Base-by-base conservation (phyloP, 2,888 invertebrate genomes). In the Scotopteryx bipunctaria region DNA sequence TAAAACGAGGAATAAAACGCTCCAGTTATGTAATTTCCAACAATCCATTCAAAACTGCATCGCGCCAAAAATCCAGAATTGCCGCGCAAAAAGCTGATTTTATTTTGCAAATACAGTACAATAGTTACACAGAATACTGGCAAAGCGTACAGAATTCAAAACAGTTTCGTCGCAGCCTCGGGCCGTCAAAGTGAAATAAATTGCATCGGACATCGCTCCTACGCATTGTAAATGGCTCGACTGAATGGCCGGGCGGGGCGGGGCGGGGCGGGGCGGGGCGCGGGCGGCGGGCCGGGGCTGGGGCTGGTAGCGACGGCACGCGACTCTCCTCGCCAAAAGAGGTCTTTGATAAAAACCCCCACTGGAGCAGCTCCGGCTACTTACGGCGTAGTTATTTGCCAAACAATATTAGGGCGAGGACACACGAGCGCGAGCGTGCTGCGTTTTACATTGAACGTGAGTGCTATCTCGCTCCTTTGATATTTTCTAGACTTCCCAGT, bases 351-450 rank as follows among this genome's bases (percentile, higher is more conserved):
- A 55, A 55, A 59, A 53, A 35, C 35, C 46, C 45, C 47, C 49
- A 29, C 44, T 31, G 33, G 38, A 46, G 41, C 36, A 32, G 51
- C 32, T 41, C 29, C 33, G 40, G 45, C 49, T 54, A 45, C 60
- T 57, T 57, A 47, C 50, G 32, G 45, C 51, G 54, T 53, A 58
- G 44, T 47, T 58, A 63, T 58, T 58, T 58, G 63, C 15, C 59
- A 55, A 62, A 62, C 57, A 55, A 52, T 51, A 57, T 57, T 47
- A 59, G 16, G 32, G 29, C 9, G 42, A 41, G 36, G 21, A 36
- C 36, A 21, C 35, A 29, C 41, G 25, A 37, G 19, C 35, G 36
- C 41, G 25, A 37, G 19, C 33, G 40, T 38, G 33, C 47, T 5
- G n/a, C 27, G 33, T 29, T 43, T 49, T 33, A 38, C 47, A 53